These are phyloP conservation scores for Nyctibius grandis DNA, from an alignment of 2,797 vertebrate species.

Conservation along the genomic window DNA sequence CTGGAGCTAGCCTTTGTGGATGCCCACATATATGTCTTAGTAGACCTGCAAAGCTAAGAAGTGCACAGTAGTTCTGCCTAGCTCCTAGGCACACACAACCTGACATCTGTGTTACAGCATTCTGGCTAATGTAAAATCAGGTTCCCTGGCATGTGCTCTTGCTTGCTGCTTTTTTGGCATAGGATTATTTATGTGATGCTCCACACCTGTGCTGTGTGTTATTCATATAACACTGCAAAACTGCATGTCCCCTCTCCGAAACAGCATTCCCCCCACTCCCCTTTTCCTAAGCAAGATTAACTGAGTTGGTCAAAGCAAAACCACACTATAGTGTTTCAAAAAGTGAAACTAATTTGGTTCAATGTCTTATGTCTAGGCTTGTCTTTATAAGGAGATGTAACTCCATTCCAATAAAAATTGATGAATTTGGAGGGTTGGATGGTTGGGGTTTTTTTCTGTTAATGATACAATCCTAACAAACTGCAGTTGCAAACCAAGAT, in stretches of 20 bases:
- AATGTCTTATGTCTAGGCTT: not conserved
- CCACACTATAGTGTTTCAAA: not conserved
- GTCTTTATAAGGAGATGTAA: not conserved
- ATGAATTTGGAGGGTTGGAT: not conserved
- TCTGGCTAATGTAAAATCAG: not conserved
- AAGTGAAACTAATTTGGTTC: not conserved
- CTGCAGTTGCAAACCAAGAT: not conserved
- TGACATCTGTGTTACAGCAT: not conserved
- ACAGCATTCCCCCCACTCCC: fast-evolving
- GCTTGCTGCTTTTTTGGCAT: not conserved
- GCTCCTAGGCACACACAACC: not conserved
- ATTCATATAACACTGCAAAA: not conserved
- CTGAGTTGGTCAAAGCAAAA: not conserved
- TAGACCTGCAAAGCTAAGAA: not conserved
- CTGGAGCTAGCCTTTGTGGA: not conserved
- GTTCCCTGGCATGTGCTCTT: not conserved
- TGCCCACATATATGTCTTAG: fast-evolving
- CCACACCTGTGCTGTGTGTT: not conserved
- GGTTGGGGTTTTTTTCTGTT: not conserved
- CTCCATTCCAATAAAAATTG: not conserved
- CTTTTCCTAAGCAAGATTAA: not conserved
- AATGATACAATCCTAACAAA: not conserved
- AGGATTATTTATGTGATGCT: not conserved
- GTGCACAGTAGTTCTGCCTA: not conserved
- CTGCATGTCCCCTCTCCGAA: not conserved